These are phyloP conservation scores for Hypolimnas misippus DNA, from an alignment of 2,888 invertebrate genomes.

Conservation along the genomic window DNA sequence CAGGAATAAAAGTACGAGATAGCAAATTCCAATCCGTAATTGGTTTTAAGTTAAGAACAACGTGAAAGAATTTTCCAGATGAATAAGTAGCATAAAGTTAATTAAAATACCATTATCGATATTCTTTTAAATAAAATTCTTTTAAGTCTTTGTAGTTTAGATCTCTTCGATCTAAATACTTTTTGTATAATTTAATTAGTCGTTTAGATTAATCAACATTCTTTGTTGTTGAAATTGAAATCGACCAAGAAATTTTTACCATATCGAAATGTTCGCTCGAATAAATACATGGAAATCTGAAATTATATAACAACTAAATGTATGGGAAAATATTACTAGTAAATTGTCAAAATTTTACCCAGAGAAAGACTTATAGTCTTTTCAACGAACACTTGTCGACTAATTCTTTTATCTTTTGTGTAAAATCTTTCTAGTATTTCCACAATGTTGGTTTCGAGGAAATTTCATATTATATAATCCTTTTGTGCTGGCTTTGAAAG, in stretches of 20 bases:
- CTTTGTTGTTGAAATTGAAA: too few relatives aligned
- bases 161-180: not conserved
- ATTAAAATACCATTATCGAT: not conserved
- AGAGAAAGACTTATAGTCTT: conserved; percentile 15
- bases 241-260: not conserved
- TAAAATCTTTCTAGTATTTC: conserved; percentile 27
- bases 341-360: conserved; percentile 14
- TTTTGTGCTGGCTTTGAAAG: conserved; percentile 27
- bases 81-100: conserved; percentile 9
- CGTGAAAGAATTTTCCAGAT: not conserved
- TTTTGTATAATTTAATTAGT: not conserved
- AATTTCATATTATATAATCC: conserved; percentile 34
- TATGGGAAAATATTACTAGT: not conserved
- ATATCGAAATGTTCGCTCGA: not conserved
- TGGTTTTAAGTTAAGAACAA: conserved; percentile 6
- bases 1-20: not conserved
- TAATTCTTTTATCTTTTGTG: conserved; percentile 33
- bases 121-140: not conserved
- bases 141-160: not conserved
- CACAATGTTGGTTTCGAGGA: conserved; percentile 24
- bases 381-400: conserved; percentile 23
- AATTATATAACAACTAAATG: not conserved
- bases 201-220: not conserved
- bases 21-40: conserved; percentile 6
- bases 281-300: not conserved